Evolutionary conservation across 1,140 invertebrate species (phyloP).

Genomic region (Nilaparvata lugens): DNA sequence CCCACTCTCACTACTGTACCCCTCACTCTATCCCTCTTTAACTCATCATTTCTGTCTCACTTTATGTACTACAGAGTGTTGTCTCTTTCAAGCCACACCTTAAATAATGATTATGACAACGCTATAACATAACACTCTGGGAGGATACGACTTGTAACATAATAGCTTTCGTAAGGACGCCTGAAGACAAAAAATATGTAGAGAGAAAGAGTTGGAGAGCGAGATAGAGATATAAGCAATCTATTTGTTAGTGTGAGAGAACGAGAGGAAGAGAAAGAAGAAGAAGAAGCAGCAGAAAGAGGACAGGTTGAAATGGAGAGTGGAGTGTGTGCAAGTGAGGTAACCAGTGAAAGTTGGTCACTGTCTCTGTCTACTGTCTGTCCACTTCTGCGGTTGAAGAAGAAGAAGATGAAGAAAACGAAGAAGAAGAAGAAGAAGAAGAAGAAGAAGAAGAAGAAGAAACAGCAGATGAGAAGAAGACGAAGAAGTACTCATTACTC

Average conservation of each 20-base stretch:
- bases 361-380: not conserved
- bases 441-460: slow-evolving; percentile 9
- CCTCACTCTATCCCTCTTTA: too few relatives aligned
- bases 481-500: too few relatives aligned
- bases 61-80: too few relatives aligned
- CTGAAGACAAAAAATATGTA: not conserved
- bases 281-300: slow-evolving; percentile 9
- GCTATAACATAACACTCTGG: too few relatives aligned
- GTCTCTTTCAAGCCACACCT: too few relatives aligned
- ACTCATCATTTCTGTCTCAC: too few relatives aligned
- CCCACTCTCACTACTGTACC: too few relatives aligned
- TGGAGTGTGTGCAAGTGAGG: not conserved
- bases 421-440: slow-evolving; percentile 11
- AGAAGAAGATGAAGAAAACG: not conserved
- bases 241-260: too few relatives aligned
- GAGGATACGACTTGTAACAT: too few relatives aligned
- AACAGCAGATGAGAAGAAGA: slow-evolving; percentile 1
- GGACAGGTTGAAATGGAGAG: not conserved
- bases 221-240: not conserved
- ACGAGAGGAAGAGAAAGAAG: slow-evolving; percentile 2
- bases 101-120: too few relatives aligned
- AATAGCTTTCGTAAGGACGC: too few relatives aligned
- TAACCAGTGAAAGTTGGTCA: not conserved
- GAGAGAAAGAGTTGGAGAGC: not conserved
- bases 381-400: not conserved